These are phyloP conservation scores for Macrosteles quadrilineatus DNA, from an alignment of 1,140 invertebrate genomes.

Conservation along the genomic window DNA sequence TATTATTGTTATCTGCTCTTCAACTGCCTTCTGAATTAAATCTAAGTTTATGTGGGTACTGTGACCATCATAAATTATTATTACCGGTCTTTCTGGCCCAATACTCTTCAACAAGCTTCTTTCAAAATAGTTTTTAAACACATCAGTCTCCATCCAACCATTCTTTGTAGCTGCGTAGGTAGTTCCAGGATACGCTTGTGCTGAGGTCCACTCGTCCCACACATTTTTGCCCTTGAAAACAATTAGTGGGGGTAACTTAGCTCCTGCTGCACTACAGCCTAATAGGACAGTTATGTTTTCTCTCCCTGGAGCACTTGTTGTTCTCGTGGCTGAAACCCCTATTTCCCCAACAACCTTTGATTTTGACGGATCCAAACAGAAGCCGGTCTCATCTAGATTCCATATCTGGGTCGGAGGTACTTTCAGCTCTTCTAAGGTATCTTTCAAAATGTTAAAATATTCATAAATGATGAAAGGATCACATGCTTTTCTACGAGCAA, in stretches of 20 bases:
- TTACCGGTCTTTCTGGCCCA: constrained; percentile 39
- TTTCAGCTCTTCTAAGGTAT: no score
- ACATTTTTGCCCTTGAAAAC: constrained; percentile 44
- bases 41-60: constrained; percentile 43
- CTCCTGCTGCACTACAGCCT: constrained; percentile 43
- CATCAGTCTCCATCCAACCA: constrained; percentile 46
- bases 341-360: constrained; percentile 25
- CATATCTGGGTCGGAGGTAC: constrained; percentile 43
- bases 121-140: constrained; percentile 46
- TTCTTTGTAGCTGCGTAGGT: constrained; percentile 45
- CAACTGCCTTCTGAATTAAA: constrained; percentile 43
- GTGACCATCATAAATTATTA: constrained; percentile 49
- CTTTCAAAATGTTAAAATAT: constrained; percentile 44
- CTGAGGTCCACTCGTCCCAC: constrained; percentile 41
- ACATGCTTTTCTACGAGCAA: constrained; percentile 43
- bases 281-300: constrained; percentile 41
- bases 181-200: constrained; percentile 42
- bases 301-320: constrained; percentile 43
- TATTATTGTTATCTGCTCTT: constrained; percentile 44
- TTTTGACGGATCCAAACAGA: constrained; percentile 36
- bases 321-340: constrained; percentile 1
- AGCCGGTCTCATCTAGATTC: constrained; percentile 47
- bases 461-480: constrained; percentile 45
- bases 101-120: constrained; percentile 41
- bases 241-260: constrained; percentile 44